phyloP scores from a whole-genome alignment of 2,113 vertebrate species.

The Phainopepla nitens region DNA sequence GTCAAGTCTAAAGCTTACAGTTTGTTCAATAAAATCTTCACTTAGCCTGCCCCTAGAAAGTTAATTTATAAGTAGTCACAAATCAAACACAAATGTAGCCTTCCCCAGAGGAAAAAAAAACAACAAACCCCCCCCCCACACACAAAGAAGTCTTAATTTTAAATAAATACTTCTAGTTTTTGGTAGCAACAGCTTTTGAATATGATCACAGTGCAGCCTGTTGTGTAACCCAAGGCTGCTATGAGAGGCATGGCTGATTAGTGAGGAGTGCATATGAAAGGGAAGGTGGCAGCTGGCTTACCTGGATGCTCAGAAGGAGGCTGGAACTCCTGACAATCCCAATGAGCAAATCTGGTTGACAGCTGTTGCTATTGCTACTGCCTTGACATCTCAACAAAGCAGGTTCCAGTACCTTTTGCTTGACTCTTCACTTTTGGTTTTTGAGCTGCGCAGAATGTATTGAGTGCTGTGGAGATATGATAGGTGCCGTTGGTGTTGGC shows the following conservation, averaged over 20 bases:
- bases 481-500: background rate
- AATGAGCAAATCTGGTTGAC: background rate
- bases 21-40: background rate
- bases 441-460: background rate
- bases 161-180: background rate
- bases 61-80: background rate
- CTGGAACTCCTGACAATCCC: background rate
- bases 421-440: background rate
- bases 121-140: too few species aligned
- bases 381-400: background rate
- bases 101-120: background rate
- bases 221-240: background rate
- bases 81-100: background rate
- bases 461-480: accelerated
- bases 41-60: background rate
- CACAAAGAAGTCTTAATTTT: background rate
- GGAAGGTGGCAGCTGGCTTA: slow-evolving; percentile 1
- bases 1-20: background rate
- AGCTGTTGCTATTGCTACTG: background rate
- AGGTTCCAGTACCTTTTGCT: background rate
- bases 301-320: slow-evolving; percentile 1
- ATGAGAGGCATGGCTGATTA: background rate
- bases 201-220: background rate
- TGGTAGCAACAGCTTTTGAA: background rate
- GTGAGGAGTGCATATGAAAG: background rate